These are phyloP conservation scores for Dasyprocta punctata DNA, from an alignment of 2,113 vertebrate species.

Conservation along the genomic window DNA sequence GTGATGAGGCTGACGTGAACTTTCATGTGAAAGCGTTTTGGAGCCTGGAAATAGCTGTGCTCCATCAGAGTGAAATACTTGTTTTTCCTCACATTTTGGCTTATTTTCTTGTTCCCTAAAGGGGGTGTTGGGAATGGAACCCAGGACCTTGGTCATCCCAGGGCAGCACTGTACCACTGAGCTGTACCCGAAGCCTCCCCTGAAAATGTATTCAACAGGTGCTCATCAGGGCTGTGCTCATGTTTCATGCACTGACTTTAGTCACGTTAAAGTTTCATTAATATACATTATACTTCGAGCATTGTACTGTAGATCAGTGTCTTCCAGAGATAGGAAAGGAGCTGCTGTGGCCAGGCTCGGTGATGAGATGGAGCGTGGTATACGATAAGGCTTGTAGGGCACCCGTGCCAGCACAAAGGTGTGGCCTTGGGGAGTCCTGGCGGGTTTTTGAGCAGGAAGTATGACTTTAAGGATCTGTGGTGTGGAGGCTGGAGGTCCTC, in stretches of 20 bases:
- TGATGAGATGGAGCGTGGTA: not conserved
- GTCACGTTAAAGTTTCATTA: not conserved
- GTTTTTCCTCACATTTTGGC: slow-evolving; percentile 9
- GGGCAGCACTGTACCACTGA: not conserved
- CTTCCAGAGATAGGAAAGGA: not conserved
- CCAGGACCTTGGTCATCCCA: not conserved
- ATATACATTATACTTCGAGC: not conserved
- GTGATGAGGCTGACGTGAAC: not conserved
- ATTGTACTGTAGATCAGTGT: not conserved
- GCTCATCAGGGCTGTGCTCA: not conserved
- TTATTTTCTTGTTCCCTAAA: not conserved
- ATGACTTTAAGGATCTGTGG: not conserved
- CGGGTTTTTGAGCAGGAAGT: not conserved
- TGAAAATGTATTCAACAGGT: not conserved
- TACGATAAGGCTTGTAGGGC: not conserved
- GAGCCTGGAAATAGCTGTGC: not conserved
- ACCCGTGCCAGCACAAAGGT: not conserved
- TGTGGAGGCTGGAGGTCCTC: not conserved
- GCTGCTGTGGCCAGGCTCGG: not conserved
- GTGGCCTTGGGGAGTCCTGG: not conserved
- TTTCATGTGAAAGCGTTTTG: not conserved
- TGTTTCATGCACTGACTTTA: not conserved
- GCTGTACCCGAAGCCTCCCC: not conserved
- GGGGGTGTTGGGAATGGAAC: not conserved
- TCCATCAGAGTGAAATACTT: not conserved